Conservation (phyloP, 2,888 invertebrate species). For the Noctua janthina region DNA sequence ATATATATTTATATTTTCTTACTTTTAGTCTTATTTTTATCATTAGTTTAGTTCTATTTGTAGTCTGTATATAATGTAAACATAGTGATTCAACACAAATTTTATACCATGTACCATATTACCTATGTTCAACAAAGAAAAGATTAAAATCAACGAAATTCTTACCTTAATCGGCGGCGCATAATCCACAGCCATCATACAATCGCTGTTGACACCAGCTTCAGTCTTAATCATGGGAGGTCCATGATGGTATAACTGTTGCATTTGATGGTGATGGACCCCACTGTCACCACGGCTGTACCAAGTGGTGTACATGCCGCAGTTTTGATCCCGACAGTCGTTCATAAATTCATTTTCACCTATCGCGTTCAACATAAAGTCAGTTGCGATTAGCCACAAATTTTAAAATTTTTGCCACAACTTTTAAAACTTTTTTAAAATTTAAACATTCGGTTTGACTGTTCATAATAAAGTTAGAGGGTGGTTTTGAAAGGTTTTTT, state of each 20-base stretch:
- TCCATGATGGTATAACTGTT: conserved; percentile 89
- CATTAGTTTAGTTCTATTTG: no score
- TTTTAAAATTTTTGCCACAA: conserved; percentile 34
- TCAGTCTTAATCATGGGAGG: conserved; percentile 91
- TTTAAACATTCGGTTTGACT: neutral
- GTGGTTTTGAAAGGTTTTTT: conserved; percentile 11
- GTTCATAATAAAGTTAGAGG: conserved; percentile 51
- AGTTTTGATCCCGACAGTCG: conserved; percentile 84
- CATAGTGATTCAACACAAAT: no score
- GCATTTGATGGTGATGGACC: conserved; percentile 90
- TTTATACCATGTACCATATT: no score
- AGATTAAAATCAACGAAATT: neutral
- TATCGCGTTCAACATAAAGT: conserved; percentile 69
- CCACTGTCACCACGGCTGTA: conserved; percentile 89
- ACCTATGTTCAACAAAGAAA: no score
- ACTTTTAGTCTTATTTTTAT: no score
- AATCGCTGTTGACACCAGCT: conserved; percentile 91
- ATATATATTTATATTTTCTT: no score
- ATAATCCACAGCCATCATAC: conserved; percentile 92
- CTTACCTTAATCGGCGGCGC: conserved; percentile 92
- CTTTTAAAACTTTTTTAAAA: conserved; percentile 21
- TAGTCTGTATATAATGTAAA: no score
- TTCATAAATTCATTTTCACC: conserved; percentile 84
- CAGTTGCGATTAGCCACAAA: conserved; percentile 38
- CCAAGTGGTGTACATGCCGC: conserved; percentile 90